Percentiles rank a stretch among this genome's conserved stretches.
Evolutionary conservation across 2,113 vertebrate genomes (phyloP).

Genomic region (Leuciscus idus): DNA sequence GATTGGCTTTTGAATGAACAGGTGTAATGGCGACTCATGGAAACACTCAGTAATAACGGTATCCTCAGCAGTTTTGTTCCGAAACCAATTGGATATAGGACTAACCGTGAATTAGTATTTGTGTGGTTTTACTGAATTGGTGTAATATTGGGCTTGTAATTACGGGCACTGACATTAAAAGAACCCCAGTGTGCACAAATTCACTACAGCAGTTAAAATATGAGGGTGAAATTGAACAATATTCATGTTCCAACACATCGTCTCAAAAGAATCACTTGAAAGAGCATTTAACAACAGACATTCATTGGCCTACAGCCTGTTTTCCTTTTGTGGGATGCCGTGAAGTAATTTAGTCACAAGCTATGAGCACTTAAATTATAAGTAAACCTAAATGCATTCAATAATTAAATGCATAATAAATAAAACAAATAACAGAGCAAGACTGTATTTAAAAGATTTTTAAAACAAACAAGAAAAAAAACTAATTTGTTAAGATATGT

Average conservation of each 20-base stretch:
- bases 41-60: conserved; percentile 1
- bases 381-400: conserved; percentile 3
- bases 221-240: conserved; percentile 10
- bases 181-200: background rate
- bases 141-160: background rate
- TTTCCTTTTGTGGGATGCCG: background rate
- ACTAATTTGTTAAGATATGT: too few species aligned
- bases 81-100: conserved; percentile 14
- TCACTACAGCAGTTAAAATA: conserved; percentile 23
- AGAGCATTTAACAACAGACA: background rate
- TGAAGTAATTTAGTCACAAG: background rate
- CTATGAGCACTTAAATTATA: background rate
- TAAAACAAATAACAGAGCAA: background rate
- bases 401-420: background rate
- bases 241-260: background rate
- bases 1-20: conserved; percentile 47
- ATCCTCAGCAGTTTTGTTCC: background rate
- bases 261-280: conserved; percentile 5
- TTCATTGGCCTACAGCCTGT: background rate
- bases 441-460: background rate
- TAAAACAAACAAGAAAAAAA: background rate
- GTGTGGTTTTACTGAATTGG: background rate
- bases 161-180: background rate
- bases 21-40: conserved; percentile 41
- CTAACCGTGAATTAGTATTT: conserved; percentile 25